Conservation (phyloP, 1,140 invertebrate species). For the Habropoda laboriosa region DNA sequence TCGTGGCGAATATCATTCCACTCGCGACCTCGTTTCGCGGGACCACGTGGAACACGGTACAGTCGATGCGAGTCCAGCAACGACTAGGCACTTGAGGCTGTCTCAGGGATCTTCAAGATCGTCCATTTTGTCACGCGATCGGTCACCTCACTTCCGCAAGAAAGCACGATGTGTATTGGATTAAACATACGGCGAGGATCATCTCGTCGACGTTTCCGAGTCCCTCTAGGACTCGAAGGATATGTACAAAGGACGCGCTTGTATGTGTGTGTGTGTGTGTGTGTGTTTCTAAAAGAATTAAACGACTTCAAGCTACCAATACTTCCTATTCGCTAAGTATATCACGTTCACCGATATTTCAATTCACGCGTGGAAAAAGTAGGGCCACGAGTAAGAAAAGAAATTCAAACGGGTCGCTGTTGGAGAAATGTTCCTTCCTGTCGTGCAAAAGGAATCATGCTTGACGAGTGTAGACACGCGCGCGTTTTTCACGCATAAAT, state of each 20-base stretch:
- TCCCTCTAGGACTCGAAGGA: constrained; percentile 3
- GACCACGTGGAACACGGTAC: constrained; percentile 45
- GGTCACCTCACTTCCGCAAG: background rate
- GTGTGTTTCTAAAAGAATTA: too few species aligned
- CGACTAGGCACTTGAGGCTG: constrained; percentile 76
- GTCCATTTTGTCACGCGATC: background rate
- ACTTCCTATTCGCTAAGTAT: background rate
- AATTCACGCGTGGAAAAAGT: background rate
- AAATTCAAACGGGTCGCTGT: constrained; percentile 1
- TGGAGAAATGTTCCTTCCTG: background rate
- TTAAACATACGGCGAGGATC: too few species aligned
- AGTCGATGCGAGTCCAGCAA: constrained; percentile 64
- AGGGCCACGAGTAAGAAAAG: too few species aligned
- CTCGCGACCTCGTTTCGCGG: background rate
- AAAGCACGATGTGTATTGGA: background rate
- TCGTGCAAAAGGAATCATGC: background rate
- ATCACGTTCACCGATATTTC: constrained; percentile 40
- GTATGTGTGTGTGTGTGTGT: constrained; percentile 16
- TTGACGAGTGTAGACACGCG: too few species aligned
- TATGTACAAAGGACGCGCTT: constrained; percentile 32
- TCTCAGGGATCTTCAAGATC: constrained; percentile 40
- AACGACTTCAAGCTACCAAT: constrained; percentile 28
- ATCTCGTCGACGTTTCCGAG: background rate
- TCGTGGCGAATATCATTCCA: background rate
- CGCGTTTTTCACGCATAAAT: too few species aligned